Conservation (phyloP, 1,140 invertebrate genomes). For the Zaprionus nigranus region DNA sequence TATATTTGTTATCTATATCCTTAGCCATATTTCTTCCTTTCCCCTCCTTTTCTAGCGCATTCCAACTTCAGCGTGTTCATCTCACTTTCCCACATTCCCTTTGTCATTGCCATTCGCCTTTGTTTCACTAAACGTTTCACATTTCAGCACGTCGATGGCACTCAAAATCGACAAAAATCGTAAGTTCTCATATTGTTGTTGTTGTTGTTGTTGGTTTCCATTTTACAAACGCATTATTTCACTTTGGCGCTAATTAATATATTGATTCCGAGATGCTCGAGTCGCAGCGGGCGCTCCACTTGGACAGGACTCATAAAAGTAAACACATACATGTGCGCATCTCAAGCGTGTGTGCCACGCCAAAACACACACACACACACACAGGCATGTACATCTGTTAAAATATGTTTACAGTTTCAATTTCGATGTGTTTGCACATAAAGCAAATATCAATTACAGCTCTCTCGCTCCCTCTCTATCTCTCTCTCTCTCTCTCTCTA, state of each 20-base stretch:
- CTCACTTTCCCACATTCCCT: background rate
- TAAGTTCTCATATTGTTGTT: background rate
- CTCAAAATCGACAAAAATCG: background rate
- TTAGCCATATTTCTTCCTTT: background rate
- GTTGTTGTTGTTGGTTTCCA: conserved; percentile 5
- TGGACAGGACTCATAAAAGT: conserved; percentile 58
- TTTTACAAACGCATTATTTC: conserved; percentile 30
- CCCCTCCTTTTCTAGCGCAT: too few species aligned
- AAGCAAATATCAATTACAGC: conserved; percentile 77
- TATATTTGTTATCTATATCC: background rate
- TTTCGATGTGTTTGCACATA: conserved; percentile 60
- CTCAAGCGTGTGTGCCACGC: background rate
- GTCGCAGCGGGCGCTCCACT: conserved; percentile 20
- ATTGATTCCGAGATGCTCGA: conserved; percentile 43
- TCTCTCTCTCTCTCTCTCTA: background rate
- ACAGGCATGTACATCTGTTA: conserved; percentile 50
- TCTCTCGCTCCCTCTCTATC: conserved; percentile 32
- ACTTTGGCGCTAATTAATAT: conserved; percentile 53
- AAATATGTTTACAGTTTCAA: conserved; percentile 76
- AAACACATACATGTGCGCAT: conserved; percentile 39
- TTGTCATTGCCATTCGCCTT: conserved; percentile 7
- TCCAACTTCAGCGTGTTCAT: background rate
- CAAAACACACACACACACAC: background rate
- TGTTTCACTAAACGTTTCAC: conserved; percentile 14
- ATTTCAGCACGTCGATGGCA: conserved; percentile 9